phyloP scores from a whole-genome alignment of 2,113 vertebrate genomes.

The Cheirogaleus medius region DNA sequence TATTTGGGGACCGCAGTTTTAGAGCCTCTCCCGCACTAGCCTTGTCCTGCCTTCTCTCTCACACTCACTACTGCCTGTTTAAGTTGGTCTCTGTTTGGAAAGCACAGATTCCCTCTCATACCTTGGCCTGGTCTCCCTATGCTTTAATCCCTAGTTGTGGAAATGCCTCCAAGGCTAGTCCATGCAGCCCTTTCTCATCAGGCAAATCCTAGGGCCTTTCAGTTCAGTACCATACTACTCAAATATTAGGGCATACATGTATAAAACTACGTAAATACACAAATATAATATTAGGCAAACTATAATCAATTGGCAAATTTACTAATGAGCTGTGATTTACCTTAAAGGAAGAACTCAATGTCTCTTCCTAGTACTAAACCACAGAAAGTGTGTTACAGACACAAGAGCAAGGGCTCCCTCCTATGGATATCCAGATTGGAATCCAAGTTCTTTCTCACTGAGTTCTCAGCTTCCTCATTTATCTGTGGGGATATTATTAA shows the following conservation, averaged over 20 bases:
- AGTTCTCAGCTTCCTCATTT: background rate
- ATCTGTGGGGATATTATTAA: background rate
- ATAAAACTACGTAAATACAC: background rate
- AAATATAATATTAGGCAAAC: background rate
- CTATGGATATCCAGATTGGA: background rate
- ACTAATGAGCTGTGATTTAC: conserved; percentile 15
- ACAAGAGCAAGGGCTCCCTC: background rate
- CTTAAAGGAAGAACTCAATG: background rate
- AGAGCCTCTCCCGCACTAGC: background rate
- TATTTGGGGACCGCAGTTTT: no score
- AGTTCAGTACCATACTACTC: background rate
- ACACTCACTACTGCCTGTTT: background rate
- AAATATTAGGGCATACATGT: background rate
- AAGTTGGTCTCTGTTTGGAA: background rate
- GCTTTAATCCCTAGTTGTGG: background rate
- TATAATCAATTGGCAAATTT: background rate
- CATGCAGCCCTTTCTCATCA: background rate
- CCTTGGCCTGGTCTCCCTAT: background rate
- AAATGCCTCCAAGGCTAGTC: background rate
- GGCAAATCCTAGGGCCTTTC: background rate
- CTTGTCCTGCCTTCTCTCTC: background rate
- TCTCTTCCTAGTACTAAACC: conserved; percentile 29
- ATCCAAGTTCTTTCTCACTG: conserved; percentile 23
- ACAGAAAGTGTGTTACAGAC: background rate
- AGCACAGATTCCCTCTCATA: background rate